Conservation (phyloP, 2,888 invertebrate species). For the Spilarctia lutea region DNA sequence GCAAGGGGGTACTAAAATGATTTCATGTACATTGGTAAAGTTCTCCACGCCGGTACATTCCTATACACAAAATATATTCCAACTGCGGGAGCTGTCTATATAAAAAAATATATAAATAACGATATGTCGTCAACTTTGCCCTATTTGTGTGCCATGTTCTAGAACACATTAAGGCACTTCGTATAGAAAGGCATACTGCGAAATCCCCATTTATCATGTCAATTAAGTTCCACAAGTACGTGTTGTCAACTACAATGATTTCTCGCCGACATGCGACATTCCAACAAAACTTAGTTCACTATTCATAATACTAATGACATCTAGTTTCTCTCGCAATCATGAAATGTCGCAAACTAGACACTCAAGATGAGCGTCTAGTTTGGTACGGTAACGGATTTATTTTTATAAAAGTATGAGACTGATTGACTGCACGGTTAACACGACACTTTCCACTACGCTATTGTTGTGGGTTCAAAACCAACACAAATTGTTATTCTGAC, state of each 20-base stretch:
- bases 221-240: not conserved
- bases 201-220: not conserved
- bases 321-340: constrained; percentile 33
- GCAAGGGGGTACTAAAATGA: too few species aligned
- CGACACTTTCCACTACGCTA: too few species aligned
- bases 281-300: constrained; percentile 20
- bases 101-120: too few species aligned
- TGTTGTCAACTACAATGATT: not conserved
- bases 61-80: too few species aligned
- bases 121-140: not conserved
- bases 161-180: not conserved
- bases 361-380: too few species aligned
- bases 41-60: too few species aligned
- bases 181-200: not conserved
- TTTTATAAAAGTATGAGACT: not conserved
- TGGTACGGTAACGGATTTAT: not conserved
- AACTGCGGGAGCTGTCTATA: too few species aligned
- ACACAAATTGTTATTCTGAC: too few species aligned
- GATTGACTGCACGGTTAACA: too few species aligned
- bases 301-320: constrained; percentile 21
- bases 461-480: too few species aligned
- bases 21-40: too few species aligned
- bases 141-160: not conserved
- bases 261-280: constrained; percentile 12
- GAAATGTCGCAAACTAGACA: not conserved